phyloP scores from a whole-genome alignment of 2,888 invertebrate genomes.

The Melanophora roralis region DNA sequence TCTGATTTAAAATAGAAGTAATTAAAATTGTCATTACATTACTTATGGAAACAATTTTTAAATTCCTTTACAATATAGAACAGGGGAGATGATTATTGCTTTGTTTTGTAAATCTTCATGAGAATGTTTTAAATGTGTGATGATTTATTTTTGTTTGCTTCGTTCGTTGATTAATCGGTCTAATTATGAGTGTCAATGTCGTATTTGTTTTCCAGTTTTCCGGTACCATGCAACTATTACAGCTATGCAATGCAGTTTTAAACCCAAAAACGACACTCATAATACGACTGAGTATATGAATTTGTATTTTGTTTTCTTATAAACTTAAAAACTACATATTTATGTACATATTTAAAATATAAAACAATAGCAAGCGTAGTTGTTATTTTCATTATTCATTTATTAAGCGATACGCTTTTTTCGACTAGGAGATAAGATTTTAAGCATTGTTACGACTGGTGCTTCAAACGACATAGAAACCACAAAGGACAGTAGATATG shows the following conservation, averaged over 20 bases:
- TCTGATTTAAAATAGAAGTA: no score
- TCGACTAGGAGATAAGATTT: constrained; percentile 81
- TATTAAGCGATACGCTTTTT: constrained; percentile 76
- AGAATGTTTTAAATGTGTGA: not conserved
- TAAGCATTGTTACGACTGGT: constrained; percentile 89
- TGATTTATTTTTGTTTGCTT: not conserved
- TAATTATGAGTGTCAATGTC: no score
- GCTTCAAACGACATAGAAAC: constrained; percentile 91
- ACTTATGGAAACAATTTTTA: no score
- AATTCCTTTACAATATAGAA: no score
- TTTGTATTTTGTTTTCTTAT: no score
- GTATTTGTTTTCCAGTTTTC: constrained; percentile 11
- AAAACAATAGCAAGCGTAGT: constrained; percentile 59
- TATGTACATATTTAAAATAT: constrained; percentile 59
- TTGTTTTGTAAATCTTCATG: not conserved
- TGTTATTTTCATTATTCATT: constrained; percentile 13
- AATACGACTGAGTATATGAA: no score
- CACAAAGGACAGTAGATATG: constrained; percentile 86
- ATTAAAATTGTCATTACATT: no score
- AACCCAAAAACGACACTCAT: no score
- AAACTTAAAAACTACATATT: constrained; percentile 59
- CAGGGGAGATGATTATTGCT: no score
- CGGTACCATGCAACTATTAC: no score
- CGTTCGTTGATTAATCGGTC: constrained; percentile 53
- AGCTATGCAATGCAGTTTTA: no score